Percentiles rank a stretch among this genome's conserved stretches.
Evolutionary conservation across 2,888 invertebrate genomes (phyloP).

Genomic region (Blera fallax): DNA sequence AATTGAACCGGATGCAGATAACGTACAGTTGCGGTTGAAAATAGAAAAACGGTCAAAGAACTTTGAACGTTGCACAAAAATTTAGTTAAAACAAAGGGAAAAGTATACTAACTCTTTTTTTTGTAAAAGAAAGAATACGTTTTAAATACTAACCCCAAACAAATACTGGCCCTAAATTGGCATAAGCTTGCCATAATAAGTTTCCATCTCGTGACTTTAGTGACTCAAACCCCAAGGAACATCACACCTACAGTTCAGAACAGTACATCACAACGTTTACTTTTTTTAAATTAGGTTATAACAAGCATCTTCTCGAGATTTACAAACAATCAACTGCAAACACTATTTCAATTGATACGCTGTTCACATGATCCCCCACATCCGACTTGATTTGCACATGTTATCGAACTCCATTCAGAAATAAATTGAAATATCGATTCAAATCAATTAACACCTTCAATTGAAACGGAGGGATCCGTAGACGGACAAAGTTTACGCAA

Average conservation of each 20-base stretch:
- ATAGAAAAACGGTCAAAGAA: not conserved
- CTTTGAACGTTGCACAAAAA: not conserved
- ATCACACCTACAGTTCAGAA: not conserved
- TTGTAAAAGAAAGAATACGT: too few relatives aligned
- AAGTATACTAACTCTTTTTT: too few relatives aligned
- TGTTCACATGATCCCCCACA: not conserved
- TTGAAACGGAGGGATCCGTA: slow-evolving; percentile 18
- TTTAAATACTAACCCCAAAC: too few relatives aligned
- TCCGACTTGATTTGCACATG: slow-evolving; percentile 2
- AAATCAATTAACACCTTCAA: slow-evolving; percentile 46
- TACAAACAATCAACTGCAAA: slow-evolving; percentile 1
- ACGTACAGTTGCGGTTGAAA: slow-evolving; percentile 36
- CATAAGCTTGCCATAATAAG: too few relatives aligned
- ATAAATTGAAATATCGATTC: slow-evolving; percentile 48
- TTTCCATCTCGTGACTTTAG: not conserved
- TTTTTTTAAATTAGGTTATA: not conserved
- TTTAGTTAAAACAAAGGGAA: not conserved
- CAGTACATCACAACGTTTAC: not conserved
- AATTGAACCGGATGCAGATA: slow-evolving; percentile 48
- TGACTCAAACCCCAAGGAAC: not conserved
- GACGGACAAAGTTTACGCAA: not conserved
- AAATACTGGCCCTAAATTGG: too few relatives aligned
- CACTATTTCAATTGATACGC: not conserved
- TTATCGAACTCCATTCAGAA: not conserved
- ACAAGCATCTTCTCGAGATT: not conserved